phyloP scores from a whole-genome alignment of 2,888 invertebrate genomes.

The Matsumyia berberina region DNA sequence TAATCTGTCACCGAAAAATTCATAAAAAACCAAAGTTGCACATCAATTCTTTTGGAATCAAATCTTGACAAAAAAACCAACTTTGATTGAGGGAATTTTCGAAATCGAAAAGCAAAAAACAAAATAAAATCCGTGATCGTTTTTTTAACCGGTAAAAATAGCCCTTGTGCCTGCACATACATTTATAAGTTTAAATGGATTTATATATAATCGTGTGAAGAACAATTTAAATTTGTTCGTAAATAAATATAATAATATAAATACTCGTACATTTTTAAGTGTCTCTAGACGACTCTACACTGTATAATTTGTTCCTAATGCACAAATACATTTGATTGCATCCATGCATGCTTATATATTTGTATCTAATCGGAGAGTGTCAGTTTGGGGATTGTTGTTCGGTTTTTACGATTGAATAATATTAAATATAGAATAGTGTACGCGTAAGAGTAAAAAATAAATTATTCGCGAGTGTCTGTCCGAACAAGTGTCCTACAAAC shows the following conservation, averaged over 20 bases:
- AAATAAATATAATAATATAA: constrained; percentile 74
- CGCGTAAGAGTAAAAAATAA: constrained; percentile 62
- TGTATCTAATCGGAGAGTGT: constrained; percentile 65
- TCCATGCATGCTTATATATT: constrained; percentile 77
- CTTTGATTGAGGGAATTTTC: constrained; percentile 5
- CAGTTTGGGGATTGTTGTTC: constrained; percentile 60
- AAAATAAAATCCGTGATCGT: constrained; percentile 44
- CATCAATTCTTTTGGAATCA: constrained; percentile 34
- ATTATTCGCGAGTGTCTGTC: constrained; percentile 18
- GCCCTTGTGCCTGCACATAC: constrained; percentile 80
- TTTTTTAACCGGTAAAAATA: constrained; percentile 81
- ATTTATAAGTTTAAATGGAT: constrained; percentile 58
- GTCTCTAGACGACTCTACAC: constrained; percentile 48
- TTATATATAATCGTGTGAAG: constrained; percentile 66
- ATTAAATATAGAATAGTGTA: constrained; percentile 73
- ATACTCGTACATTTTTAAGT: constrained; percentile 73
- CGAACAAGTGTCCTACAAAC: constrained; percentile 73
- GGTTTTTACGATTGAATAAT: constrained; percentile 67
- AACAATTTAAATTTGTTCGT: constrained; percentile 76
- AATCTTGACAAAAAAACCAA: constrained; percentile 22
- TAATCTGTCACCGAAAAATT: constrained; percentile 46
- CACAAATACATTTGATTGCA: constrained; percentile 75
- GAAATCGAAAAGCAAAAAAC: constrained; percentile 33
- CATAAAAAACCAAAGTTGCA: constrained; percentile 3
- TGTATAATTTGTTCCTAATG: constrained; percentile 61